These are phyloP conservation scores for Novumbra hubbsi DNA, from an alignment of 2,797 vertebrate species.

Conservation along the genomic window DNA sequence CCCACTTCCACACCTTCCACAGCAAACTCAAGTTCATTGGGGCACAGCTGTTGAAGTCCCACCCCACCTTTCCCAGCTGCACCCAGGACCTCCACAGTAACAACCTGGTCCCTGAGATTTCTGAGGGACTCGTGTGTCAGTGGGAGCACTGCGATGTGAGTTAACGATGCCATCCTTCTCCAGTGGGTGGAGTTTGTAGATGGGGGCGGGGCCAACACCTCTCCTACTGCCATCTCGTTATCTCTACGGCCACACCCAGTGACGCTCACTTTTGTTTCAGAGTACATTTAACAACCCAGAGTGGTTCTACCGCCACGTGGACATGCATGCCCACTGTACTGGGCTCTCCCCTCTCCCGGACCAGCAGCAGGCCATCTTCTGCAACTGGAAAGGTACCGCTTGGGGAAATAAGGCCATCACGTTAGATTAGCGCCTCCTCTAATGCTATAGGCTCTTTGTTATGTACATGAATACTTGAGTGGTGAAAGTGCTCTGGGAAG, in stretches of 20 bases:
- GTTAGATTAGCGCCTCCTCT: background rate
- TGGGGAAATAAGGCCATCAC: background rate
- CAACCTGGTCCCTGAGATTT: slow-evolving; percentile 71
- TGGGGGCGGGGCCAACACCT: background rate
- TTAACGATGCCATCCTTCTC: slow-evolving; percentile 6
- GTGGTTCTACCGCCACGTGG: slow-evolving; percentile 81
- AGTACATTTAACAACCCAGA: slow-evolving; percentile 78
- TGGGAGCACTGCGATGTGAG: slow-evolving; percentile 80
- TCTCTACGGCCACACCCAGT: background rate
- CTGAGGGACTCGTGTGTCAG: slow-evolving; percentile 66
- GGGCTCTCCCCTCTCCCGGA: slow-evolving; percentile 71
- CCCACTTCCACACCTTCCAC: slow-evolving; percentile 76
- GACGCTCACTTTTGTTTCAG: slow-evolving; percentile 53
- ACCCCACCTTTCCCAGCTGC: slow-evolving; percentile 66
- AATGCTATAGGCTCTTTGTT: background rate
- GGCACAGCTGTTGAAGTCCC: slow-evolving; percentile 61
- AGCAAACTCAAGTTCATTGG: slow-evolving; percentile 73
- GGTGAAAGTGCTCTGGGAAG: too few species aligned
- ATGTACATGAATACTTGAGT: too few species aligned
- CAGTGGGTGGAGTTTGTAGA: background rate
- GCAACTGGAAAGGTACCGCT: slow-evolving; percentile 69
- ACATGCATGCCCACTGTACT: slow-evolving; percentile 73
- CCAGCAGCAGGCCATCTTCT: slow-evolving; percentile 75
- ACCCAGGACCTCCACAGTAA: slow-evolving; percentile 68
- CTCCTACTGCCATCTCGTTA: background rate